Evolutionary conservation across 2,888 invertebrate genomes (phyloP), one percentile per base, ranked within the genome.

Genomic region (Dione vanillae): DNA sequence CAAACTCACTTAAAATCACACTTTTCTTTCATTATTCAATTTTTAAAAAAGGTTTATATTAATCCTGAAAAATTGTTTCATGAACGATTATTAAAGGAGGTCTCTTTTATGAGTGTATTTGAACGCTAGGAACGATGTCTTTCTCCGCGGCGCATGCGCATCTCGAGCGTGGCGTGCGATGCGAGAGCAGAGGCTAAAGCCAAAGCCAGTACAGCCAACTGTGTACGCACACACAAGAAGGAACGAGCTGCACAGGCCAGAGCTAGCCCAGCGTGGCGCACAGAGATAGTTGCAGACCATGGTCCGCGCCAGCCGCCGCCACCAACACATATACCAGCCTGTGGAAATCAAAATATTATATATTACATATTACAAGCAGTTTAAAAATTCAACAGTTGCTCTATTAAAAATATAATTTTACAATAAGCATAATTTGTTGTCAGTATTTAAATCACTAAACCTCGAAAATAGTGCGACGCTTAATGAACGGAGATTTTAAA

Each of bases 161-260:
- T 74, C 65, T 91, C 90, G 5, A 91, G 81, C 52, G 85, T 85
- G 2, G 82, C 82, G 64, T 94, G 88, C 7, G 92, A 81, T 0
- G 86, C 85, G 0, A 91, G 80, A 37, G 90, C 90, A 14, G 88
- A 84, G 40, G 85, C 80, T 41, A 94, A 90, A 76, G 94, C 85
- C 0, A 84, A 83, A 0, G 89, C 90, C 68, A 94, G 80, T 68
- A 88, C 83, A 61, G 91, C 82, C 72, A 92, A 82, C 81, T 94
- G 91, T 77, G 94, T 76, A 79, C 94, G 80, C 80, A 91, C 88
- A 79, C 96, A 96, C 56, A 96, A 89, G 64, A 94, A 83, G 66
- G 95, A 94, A 49, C 96, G 95, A 54, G 95, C 94, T 0, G 92
- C 92, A 79, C 96, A 96, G 10, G 95, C 95, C 0, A 95, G 82